A percentile compares a stretch with the other conserved stretches of the same genome.
phyloP scores from a whole-genome alignment of 2,797 vertebrate genomes.

The Paedocypris micromegethes region DNA sequence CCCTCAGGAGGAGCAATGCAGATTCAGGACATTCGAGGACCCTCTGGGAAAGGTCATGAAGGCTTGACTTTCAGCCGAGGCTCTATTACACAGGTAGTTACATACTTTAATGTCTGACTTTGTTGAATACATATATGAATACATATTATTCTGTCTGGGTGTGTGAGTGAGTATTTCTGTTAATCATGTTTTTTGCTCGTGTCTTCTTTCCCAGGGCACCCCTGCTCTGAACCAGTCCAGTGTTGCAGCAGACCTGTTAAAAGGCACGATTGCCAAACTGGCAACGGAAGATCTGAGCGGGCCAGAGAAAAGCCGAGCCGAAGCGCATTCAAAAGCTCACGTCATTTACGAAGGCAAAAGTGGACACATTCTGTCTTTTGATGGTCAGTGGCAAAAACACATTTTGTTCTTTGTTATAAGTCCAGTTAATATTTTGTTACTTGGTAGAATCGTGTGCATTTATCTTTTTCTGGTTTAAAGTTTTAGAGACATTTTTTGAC shows the following conservation, averaged over 20 bases:
- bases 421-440: too few relatives aligned
- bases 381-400: conserved; percentile 64
- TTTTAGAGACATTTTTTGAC: too few relatives aligned
- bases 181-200: neutral
- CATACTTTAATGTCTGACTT: neutral
- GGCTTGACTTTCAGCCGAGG: conserved; percentile 38
- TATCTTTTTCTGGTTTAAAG: too few relatives aligned
- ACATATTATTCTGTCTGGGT: too few relatives aligned
- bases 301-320: conserved; percentile 84
- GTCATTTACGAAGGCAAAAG: conserved; percentile 97
- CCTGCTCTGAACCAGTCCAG: conserved; percentile 84
- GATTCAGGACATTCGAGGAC: conserved; percentile 45
- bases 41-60: conserved; percentile 41
- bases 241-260: conserved; percentile 85
- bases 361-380: conserved; percentile 91
- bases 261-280: conserved; percentile 85
- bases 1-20: conserved; percentile 38
- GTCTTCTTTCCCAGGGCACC: conserved; percentile 74
- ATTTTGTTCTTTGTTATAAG: conserved; percentile 43
- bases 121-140: too few relatives aligned
- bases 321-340: conserved; percentile 85
- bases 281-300: conserved; percentile 81
- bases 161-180: neutral
- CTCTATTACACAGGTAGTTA: conserved; percentile 50
- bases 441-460: too few relatives aligned